Evolutionary conservation across 2,797 vertebrate species (phyloP).

Genomic region (Coluber constrictor): DNA sequence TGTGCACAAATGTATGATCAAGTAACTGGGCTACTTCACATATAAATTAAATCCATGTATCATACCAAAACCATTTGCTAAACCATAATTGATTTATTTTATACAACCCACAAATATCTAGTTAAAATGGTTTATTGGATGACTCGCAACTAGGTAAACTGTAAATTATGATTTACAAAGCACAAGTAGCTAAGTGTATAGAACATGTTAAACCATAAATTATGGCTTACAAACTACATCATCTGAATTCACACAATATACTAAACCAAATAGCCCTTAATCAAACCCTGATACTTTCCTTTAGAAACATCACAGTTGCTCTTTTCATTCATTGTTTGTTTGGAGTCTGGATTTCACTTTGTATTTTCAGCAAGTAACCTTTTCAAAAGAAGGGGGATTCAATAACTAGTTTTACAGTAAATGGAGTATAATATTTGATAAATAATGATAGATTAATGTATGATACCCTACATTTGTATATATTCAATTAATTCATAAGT

Average conservation of each 20-base stretch:
- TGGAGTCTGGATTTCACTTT: neutral
- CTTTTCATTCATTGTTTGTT: neutral
- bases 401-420: slow-evolving; percentile 29
- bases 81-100: neutral
- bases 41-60: neutral
- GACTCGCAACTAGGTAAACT: neutral
- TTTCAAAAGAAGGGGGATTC: slow-evolving; percentile 25
- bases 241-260: neutral
- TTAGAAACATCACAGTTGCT: neutral
- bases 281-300: neutral
- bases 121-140: neutral
- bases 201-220: neutral
- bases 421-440: slow-evolving; percentile 46
- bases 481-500: slow-evolving; percentile 38
- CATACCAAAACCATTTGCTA: neutral
- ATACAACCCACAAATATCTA: neutral
- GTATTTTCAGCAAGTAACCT: slow-evolving; percentile 10
- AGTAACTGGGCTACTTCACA: neutral
- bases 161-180: neutral
- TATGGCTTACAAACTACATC: neutral
- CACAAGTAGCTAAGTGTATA: neutral
- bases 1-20: neutral
- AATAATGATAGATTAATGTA: slow-evolving; percentile 20
- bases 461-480: neutral
- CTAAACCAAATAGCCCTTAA: neutral